Conservation (phyloP, 1,140 invertebrate genomes). For the Aphelinus atriplicis region DNA sequence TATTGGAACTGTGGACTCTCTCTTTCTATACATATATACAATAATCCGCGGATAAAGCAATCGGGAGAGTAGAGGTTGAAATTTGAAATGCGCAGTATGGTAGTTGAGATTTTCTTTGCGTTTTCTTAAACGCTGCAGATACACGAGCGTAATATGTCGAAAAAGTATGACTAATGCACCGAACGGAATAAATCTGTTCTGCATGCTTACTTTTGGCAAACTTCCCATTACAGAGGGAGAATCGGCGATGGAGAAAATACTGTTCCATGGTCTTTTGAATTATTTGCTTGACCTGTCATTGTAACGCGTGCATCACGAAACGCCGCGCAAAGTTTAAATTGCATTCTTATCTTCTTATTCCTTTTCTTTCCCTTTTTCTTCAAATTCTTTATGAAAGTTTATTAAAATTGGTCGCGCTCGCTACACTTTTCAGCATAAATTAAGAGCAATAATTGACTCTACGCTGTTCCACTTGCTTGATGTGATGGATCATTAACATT, state of each 20-base stretch:
- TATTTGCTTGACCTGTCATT: slow-evolving; percentile 43
- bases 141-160: slow-evolving; percentile 35
- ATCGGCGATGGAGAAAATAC: slow-evolving; percentile 47
- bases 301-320: slow-evolving; percentile 37
- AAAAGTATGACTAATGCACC: slow-evolving; percentile 50
- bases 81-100: slow-evolving; percentile 28
- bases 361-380: slow-evolving; percentile 12
- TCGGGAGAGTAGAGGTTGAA: not conserved
- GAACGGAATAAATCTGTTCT: slow-evolving; percentile 54
- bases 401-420: not conserved
- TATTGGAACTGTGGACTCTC: too few species aligned
- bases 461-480: too few species aligned
- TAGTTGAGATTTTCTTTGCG: slow-evolving; percentile 25
- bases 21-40: too few species aligned
- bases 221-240: slow-evolving; percentile 48
- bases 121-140: slow-evolving; percentile 30
- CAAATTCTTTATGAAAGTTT: slow-evolving; percentile 11
- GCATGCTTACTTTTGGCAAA: slow-evolving; percentile 52
- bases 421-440: slow-evolving; percentile 3
- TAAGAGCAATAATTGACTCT: not conserved
- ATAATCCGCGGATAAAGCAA: not conserved
- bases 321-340: slow-evolving; percentile 36
- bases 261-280: slow-evolving; percentile 40
- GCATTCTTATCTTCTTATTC: slow-evolving; percentile 37
- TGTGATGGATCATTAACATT: too few species aligned